Base-by-base conservation (phyloP, 2,888 invertebrate species). In the Eurois occulta region DNA sequence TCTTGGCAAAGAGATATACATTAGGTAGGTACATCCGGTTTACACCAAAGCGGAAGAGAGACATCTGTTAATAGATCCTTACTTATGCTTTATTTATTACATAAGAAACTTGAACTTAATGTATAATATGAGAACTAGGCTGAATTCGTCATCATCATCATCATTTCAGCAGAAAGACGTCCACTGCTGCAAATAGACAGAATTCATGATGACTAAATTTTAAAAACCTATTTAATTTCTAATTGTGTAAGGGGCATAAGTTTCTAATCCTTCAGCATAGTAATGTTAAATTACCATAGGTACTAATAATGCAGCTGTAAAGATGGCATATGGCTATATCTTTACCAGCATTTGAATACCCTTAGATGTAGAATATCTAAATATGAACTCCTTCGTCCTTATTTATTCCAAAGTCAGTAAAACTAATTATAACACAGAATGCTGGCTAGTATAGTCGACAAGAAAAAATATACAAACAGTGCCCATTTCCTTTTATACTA, bases 121-220 rank as follows among this genome's bases (percentile, higher is more conserved):
- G n/a, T n/a, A n/a, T n/a, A n/a, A n/a, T n/a, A n/a, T n/a, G 32
- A n/a, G 18, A n/a, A 35, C 13, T 18, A 62, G 18, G n/a, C 11
- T n/a, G n/a, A n/a, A n/a, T n/a, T n/a, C n/a, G n/a, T n/a, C n/a
- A n/a, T n/a, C n/a, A n/a, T n/a, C n/a, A n/a, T n/a, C n/a, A n/a
- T n/a, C n/a, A n/a, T n/a, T n/a, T n/a, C n/a, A n/a, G n/a, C n/a
- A n/a, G n/a, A n/a, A n/a, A n/a, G n/a, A n/a, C n/a, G n/a, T n/a
- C n/a, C n/a, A n/a, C n/a, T n/a, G n/a, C n/a, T n/a, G n/a, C n/a
- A n/a, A n/a, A n/a, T 18, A 62, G 18, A 21, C 11, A 43, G 64
- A 75, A 64, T 43, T 75, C n/a, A 41, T 41, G 73, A 73, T 21
- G 8, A n/a, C 6, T 8, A 48, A 71, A 71, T 41, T 10, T 35